These are phyloP conservation scores for Spodoptera picta DNA, from an alignment of 2,888 invertebrate species.

Conservation along the genomic window DNA sequence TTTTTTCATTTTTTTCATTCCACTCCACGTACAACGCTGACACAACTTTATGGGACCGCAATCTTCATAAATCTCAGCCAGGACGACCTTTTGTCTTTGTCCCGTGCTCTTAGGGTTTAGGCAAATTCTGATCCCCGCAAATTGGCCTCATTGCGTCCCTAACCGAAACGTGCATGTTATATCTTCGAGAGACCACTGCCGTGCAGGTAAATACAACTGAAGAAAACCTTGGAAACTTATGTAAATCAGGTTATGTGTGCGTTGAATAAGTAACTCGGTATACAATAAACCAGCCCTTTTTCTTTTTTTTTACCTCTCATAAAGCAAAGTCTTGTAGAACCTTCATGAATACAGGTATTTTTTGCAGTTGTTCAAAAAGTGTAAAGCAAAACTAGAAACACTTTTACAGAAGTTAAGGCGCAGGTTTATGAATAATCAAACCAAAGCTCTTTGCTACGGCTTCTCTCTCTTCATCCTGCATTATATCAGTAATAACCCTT, in stretches of 20 bases:
- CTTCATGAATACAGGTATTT: constrained; percentile 63
- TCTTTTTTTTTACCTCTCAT: constrained; percentile 52
- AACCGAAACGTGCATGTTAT: constrained; percentile 64
- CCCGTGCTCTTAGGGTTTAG: constrained; percentile 77
- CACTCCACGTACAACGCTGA: constrained; percentile 58
- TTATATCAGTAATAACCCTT: constrained; percentile 36
- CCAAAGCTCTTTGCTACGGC: constrained; percentile 46
- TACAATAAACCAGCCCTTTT: constrained; percentile 63
- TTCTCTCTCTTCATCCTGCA: constrained; percentile 34
- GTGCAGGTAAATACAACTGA: constrained; percentile 72
- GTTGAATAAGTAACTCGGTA: constrained; percentile 71
- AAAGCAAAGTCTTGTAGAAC: constrained; percentile 62
- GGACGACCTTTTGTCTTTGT: constrained; percentile 83
- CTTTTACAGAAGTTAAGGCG: constrained; percentile 51
- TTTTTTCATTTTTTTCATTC: constrained; percentile 51
- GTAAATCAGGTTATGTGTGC: constrained; percentile 75
- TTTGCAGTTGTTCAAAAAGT: constrained; percentile 47
- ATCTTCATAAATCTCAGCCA: constrained; percentile 82
- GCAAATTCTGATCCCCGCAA: constrained; percentile 82
- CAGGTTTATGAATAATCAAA: constrained; percentile 54
- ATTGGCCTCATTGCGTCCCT: constrained; percentile 72
- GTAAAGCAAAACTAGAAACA: constrained; percentile 57
- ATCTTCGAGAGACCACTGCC: constrained; percentile 67
- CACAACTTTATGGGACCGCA: constrained; percentile 71
- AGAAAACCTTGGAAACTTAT: constrained; percentile 69